Evolutionary conservation across 2,888 invertebrate genomes (phyloP).

Genomic region (Caenorhabditis sp.): DNA sequence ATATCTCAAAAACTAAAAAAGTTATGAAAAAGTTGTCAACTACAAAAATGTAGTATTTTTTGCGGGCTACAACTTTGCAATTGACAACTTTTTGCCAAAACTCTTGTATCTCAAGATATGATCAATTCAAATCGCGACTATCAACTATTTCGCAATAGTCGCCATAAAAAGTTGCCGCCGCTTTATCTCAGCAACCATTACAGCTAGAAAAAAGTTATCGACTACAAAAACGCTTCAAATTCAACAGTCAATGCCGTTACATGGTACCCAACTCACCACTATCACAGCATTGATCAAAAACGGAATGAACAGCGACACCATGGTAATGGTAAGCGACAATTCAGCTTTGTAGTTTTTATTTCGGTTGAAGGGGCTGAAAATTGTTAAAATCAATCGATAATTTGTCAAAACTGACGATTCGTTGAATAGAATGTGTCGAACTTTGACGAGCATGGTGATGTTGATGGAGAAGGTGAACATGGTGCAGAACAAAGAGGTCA

Average conservation of each 20-base stretch:
- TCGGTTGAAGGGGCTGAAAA: conserved; percentile 14
- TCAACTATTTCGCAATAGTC: too few species aligned
- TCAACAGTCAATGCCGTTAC: background rate
- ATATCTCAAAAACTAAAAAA: too few species aligned
- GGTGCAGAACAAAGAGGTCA: conserved; percentile 34
- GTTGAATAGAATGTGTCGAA: conserved; percentile 40
- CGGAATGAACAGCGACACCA: conserved; percentile 47
- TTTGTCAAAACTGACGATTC: conserved; percentile 27
- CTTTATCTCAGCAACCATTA: too few species aligned
- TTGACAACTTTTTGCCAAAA: too few species aligned
- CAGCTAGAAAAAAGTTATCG: too few species aligned
- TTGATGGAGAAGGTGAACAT: conserved; percentile 41
- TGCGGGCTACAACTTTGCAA: too few species aligned
- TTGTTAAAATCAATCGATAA: background rate
- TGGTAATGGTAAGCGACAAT: conserved; percentile 36
- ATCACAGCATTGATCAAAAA: conserved; percentile 46
- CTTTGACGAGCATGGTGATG: conserved; percentile 43
- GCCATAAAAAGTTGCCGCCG: too few species aligned
- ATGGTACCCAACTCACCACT: conserved; percentile 20
- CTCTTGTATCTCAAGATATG: too few species aligned
- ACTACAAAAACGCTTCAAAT: too few species aligned
- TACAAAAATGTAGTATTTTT: background rate
- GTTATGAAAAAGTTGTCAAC: background rate
- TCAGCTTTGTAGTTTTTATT: conserved; percentile 47
- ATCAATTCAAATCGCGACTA: too few species aligned